Base-by-base conservation (phyloP, 2,113 vertebrate species). In the Colossoma macropomum region DNA sequence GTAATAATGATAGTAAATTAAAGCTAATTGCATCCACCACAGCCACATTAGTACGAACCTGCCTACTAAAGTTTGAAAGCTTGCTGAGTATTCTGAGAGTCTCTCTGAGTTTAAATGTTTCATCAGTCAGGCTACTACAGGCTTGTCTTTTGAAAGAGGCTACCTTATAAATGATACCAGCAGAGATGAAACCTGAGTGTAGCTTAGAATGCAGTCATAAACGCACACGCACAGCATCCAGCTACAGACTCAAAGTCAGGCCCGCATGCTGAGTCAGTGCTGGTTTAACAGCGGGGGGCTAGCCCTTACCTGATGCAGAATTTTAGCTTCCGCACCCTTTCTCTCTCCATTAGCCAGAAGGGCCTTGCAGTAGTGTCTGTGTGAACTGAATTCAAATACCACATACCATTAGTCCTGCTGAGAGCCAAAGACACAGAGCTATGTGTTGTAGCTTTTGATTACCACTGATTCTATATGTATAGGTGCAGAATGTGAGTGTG, bases 311-410 rank as follows among this genome's bases (percentile, higher is more conserved):
- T 70, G 65, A 48, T 4, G 32, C 23, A 71, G 12, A 34, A 21
- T 65, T 60, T 27, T 52, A 54, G 6, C 63, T 38, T 41, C 69
- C 25, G 28, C 69, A 27, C 30, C 41, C 56, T 75, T 34, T 41
- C 75, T 69, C 59, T 7, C 41, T 27, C 11, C 41, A 48, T 73
- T 68, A 84, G 72, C 77, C 59, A 63, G 38, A 32, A 38, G 68
- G 32, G 68, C 75, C 70, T 65, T 78, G 75, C 71, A 25, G 65
- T 54, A 52, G 72, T 34, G 23, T 34, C 50, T 84, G 73, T 84
- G 78, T 83, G 81, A 65, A 59, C 71, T 62, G 63, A 86, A 83
- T 82, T 79, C 38, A 75, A 59, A 86, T 86, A n/a, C 63, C 27
- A 27, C 70, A 23, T 38, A 52, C 38, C 45, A 30, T 13, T 52